Evolutionary conservation across 2,797 vertebrate species (phyloP).

Genomic region (Bovichtus variegatus): DNA sequence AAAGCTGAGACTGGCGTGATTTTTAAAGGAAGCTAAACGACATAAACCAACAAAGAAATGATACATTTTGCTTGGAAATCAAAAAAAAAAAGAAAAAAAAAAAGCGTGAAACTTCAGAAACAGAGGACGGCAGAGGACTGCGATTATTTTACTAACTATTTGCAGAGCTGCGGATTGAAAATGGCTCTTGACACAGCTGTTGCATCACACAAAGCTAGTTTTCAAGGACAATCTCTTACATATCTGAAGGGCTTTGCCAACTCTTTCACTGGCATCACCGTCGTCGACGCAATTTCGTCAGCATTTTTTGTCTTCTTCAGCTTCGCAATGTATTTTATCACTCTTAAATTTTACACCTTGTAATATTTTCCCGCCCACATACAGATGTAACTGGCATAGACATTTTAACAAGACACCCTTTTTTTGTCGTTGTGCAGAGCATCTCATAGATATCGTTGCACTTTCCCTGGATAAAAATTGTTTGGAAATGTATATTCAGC

Average conservation of each 20-base stretch:
- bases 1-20: constrained; percentile 68
- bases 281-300: constrained; percentile 52
- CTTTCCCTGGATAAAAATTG: constrained; percentile 25
- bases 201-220: constrained; percentile 70
- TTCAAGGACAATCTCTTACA: constrained; percentile 70
- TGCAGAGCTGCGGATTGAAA: constrained; percentile 63
- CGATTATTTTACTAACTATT: constrained; percentile 71
- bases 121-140: constrained; percentile 53
- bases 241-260: constrained; percentile 57
- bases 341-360: constrained; percentile 65
- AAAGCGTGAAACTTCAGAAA: constrained; percentile 64
- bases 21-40: constrained; percentile 65
- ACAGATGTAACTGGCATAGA: constrained; percentile 54
- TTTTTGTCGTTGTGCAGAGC: constrained; percentile 2
- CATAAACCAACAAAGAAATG: constrained; percentile 57
- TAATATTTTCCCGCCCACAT: constrained; percentile 65
- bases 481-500: constrained; percentile 8
- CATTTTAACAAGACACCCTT: constrained; percentile 21
- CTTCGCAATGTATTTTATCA: constrained; percentile 57
- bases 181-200: constrained; percentile 67
- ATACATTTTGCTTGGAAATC: constrained; percentile 58
- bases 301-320: constrained; percentile 33
- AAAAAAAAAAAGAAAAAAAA: constrained; percentile 42
- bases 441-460: constrained; percentile 28
- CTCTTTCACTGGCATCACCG: constrained; percentile 50